Base-by-base conservation (phyloP, 2,797 vertebrate species). In the Propithecus deckenii region DNA sequence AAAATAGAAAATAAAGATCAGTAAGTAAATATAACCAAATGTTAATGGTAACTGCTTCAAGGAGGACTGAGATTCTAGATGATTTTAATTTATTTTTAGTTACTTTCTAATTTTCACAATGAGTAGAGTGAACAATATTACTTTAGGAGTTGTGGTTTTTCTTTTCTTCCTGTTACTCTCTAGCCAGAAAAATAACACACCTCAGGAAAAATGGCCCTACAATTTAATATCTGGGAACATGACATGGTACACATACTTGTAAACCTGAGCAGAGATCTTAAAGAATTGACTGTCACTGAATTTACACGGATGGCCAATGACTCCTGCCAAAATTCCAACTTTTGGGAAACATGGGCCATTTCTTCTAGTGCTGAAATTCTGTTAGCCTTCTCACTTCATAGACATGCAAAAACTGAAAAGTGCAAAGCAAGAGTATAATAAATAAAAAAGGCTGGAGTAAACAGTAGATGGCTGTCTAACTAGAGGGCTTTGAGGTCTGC, bases 41-140 rank as follows among this genome's bases (percentile, higher is more conserved):
- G 15, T 52, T 75, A 71, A 69, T 86, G 55, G 32, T n/a, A 91
- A n/a, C 18, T 83, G 15, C 41, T 87, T 91, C 5, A 67, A 95
- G 13, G 25, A 71, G 6, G 32, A 87, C 22, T 41, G 30, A 94
- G 18, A 84, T 38, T 95, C 5, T 69, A 18, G 15, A 59, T 83
- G 18, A 55, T 63, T 95, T 96, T 89, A 71, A 55, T 76, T 59
- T 84, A 43, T 80, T 93, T 96, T 83, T 48, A 80, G 79, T 76
- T 14, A 67, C 13, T 85, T 89, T 78, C 20, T 52, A 23, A 75
- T 86, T 96, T 89, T 35, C 14, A 72, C 84, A 94, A 76, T 41
- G 43, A 52, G 1, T 81, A 46, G n/a, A 63, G 9, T 32, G 20
- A 69, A 85, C 28, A 74, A 17, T 30, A 61, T 57, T 50, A 87